Base-by-base conservation (phyloP, 2,113 vertebrate genomes). In the Sisor rabdophorus region DNA sequence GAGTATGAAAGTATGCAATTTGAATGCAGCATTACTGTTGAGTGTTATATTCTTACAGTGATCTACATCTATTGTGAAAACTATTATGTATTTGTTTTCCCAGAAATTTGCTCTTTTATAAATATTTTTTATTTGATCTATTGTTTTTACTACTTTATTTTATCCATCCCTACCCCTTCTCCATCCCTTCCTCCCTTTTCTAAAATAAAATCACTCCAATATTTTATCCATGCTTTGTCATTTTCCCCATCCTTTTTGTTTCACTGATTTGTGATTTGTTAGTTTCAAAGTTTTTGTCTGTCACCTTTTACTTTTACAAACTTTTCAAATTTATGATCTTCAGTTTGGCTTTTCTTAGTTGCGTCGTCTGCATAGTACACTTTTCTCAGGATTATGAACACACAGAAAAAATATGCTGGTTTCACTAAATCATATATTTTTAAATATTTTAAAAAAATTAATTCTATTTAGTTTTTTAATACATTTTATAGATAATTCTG, bases 171-270 rank as follows among this genome's bases (percentile, higher is more conserved):
- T 60, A 19, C n/a, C 9, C 40, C 40, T 44, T 44, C 30, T 24
- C 13, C 13, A 48, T 5, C 44, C 16, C 36, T 20, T 61, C 73
- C 56, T 70, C 78, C 67, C 60, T 76, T 11, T 82, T 78, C 36
- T 54, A 64, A 90, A 91, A 91, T 91, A 91, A 92, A 74, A 40
- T 32, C 50, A 32, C 83, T 82, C 76, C n/a, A 63, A 73, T 86
- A 85, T 67, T 56, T 4, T 44, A 44, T 44, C 40, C 73, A 60
- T 65, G 77, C 74, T 61, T 70, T 52, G 47, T 82, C 58, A 71
- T 81, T 80, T 26, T 47, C 56, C 30, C 48, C 65, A 52, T 20
- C 58, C 58, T 58, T 55, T 20, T 67, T 67, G 15, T 47, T 1
- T 44, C 44, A 15, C 9, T 16, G 12, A 4, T 64, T 20, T 32